These are phyloP conservation scores for Neolamprologus modestus DNA, from an alignment of 2,113 vertebrate species.

Conservation along the genomic window DNA sequence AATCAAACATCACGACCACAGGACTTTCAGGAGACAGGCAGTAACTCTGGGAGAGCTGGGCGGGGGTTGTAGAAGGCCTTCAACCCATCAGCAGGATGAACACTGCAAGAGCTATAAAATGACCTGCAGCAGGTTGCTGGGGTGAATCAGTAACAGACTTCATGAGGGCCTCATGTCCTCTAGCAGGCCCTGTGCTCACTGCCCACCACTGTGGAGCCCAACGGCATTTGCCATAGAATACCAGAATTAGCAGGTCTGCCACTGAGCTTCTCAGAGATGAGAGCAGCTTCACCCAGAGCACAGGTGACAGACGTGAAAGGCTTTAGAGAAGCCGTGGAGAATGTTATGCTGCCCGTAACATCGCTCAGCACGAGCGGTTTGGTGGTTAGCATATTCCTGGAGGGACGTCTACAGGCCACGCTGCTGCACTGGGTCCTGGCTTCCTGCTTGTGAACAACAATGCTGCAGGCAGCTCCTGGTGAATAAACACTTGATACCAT, in stretches of 20 bases:
- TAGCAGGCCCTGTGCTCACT: neutral
- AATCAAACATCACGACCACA: neutral
- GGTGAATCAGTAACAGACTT: neutral
- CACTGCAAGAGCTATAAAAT: neutral
- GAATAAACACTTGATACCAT: neutral
- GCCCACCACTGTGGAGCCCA: neutral
- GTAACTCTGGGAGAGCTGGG: neutral
- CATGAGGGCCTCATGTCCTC: neutral
- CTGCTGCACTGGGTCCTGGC: no score
- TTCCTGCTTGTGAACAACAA: neutral
- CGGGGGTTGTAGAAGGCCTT: neutral
- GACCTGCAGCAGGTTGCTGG: neutral
- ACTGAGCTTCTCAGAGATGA: no score
- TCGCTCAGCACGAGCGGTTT: no score
- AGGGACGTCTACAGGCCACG: no score
- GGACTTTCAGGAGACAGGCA: neutral
- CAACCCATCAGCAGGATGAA: neutral
- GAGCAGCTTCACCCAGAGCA: no score
- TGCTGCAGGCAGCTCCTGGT: neutral
- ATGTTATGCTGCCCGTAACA: no score
- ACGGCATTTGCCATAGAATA: no score
- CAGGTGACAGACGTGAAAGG: no score
- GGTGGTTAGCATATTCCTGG: no score
- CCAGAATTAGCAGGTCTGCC: no score
- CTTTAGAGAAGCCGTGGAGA: no score